These are phyloP conservation scores for Galerucella nymphaeae DNA, from an alignment of 2,888 invertebrate species.

Conservation along the genomic window DNA sequence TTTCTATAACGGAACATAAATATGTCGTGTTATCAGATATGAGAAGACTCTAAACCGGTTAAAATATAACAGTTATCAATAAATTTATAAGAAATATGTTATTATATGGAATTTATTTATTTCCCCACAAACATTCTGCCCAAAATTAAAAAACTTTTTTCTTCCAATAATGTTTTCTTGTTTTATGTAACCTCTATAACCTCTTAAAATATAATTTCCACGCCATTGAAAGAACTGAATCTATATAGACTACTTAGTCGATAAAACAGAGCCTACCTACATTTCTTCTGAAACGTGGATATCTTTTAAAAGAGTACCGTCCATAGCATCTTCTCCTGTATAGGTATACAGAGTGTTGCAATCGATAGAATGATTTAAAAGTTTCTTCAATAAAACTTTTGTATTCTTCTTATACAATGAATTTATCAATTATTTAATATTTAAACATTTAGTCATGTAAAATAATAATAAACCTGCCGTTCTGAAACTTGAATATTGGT, in stretches of 20 bases:
- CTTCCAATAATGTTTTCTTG: no score
- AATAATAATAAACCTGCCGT: background rate
- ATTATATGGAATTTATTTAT: background rate
- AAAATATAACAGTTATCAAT: conserved; percentile 7
- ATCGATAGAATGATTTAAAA: background rate
- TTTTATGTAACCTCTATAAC: no score
- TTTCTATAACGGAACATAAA: conserved; percentile 3
- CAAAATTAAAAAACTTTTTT: background rate
- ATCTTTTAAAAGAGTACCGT: conserved; percentile 10
- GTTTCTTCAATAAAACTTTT: no score
- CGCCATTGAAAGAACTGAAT: conserved; percentile 14
- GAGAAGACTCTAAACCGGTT: background rate
- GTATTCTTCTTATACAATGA: no score
- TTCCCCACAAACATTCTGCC: background rate
- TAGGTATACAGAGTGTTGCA: background rate
- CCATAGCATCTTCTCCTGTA: conserved; percentile 3
- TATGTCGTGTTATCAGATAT: conserved; percentile 4
- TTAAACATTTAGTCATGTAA: no score
- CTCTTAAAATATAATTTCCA: conserved; percentile 6
- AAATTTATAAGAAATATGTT: background rate
- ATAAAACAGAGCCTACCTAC: conserved; percentile 11
- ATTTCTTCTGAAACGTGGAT: conserved; percentile 14
- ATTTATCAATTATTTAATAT: no score
- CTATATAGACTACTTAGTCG: conserved; percentile 19
- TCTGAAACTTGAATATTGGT: background rate